Evolutionary conservation across 1,140 invertebrate genomes (phyloP), one percentile per base, ranked within the genome.

Genomic region (Aphelenchoides avenae): DNA sequence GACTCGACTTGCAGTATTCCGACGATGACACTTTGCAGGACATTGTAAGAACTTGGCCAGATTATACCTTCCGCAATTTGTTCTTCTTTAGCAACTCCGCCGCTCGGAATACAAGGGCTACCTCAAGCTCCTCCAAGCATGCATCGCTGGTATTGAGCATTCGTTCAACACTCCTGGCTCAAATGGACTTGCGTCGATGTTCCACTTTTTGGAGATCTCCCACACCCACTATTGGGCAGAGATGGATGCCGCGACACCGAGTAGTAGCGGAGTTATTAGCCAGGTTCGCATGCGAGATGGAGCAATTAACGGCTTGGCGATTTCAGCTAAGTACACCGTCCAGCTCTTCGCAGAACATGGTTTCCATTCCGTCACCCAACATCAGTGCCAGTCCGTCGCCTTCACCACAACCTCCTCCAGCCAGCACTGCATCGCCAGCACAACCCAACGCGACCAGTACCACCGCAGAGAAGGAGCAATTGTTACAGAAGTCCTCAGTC

Each of bases 141-240:
- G 93, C 24, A 84, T 89, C 20, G 84, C 86, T 70, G 95, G 95
- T 7, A 80, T 97, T 50, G 91, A 93, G 75, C 85, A 87, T 55
- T 93, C 90, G 1, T 97, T 89, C 76, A 83, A 85, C 18, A 95
- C 93, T 81, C 90, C 90, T 71, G 91, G 91, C 0, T 82, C 91
- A 0, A 91, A 92, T 48, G 95, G 95, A 22, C 92, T 96, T 86
- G 93, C 93, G 0, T 94, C 90, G 2, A 52, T 73, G 24, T 77
- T 77, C 20, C 73, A 75, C 36, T 81, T 97, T 41, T 85, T 96
- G 60, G 93, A 98, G 82, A 92, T 98, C 74, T 89, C 91, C 1
- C 92, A 98, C 78, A 98, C 93, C 0, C 93, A 98, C 79, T 98
- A 89, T 77, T 97, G 91, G 91, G 87, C 86, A 89, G 75, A 91